phyloP scores from a whole-genome alignment of 1,140 invertebrate genomes.

The Drosophila sp. region DNA sequence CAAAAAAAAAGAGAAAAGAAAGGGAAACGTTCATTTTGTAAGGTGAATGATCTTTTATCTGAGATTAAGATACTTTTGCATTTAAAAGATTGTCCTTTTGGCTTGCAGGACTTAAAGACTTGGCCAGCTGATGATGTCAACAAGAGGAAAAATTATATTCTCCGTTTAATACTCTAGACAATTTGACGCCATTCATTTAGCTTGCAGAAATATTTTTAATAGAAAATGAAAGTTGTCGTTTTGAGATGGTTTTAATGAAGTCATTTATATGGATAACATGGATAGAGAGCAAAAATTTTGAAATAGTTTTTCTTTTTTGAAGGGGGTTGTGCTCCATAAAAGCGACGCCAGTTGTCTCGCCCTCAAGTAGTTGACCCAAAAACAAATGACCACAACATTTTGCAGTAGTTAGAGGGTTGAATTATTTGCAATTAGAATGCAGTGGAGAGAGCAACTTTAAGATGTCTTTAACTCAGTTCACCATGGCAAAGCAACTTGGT shows the following conservation, averaged over 20 bases:
- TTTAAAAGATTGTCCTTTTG: no score
- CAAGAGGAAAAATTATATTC: neutral
- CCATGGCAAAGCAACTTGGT: slow-evolving; percentile 27
- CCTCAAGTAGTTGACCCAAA: slow-evolving; percentile 14
- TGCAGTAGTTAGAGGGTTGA: neutral
- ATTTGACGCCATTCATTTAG: slow-evolving; percentile 37
- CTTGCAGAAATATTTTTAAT: slow-evolving; percentile 45
- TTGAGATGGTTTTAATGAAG: slow-evolving; percentile 54
- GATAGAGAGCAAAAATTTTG: slow-evolving; percentile 32
- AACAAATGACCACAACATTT: slow-evolving; percentile 1
- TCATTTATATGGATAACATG: slow-evolving; percentile 73
- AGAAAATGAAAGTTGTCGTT: slow-evolving; percentile 13
- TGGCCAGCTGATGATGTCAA: slow-evolving; percentile 38
- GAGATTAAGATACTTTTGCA: no score
- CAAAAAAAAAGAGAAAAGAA: neutral
- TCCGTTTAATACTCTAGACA: slow-evolving; percentile 22
- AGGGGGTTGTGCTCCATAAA: slow-evolving; percentile 28
- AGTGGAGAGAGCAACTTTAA: neutral
- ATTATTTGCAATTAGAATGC: slow-evolving; percentile 1
- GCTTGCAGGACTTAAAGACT: neutral
- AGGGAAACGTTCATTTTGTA: neutral
- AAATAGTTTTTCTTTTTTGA: slow-evolving; percentile 7
- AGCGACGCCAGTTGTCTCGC: slow-evolving; percentile 55
- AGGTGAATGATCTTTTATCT: slow-evolving; percentile 26
- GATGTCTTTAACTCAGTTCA: neutral